A percentile compares a stretch with the other conserved stretches of the same genome.
Evolutionary conservation across 2,888 invertebrate genomes (phyloP).

Genomic region (Dione juno): DNA sequence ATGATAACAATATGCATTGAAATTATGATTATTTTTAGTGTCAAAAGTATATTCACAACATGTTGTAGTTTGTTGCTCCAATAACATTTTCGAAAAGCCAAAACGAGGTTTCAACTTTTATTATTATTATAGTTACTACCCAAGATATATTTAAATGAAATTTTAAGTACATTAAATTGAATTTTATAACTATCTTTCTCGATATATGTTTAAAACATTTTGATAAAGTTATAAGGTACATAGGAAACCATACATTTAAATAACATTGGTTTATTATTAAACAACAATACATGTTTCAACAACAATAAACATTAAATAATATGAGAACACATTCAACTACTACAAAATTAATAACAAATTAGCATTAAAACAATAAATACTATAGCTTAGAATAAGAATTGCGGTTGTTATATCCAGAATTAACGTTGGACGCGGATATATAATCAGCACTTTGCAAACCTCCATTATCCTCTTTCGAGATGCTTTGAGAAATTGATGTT

Average conservation of each 20-base stretch:
- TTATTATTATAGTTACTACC: neutral
- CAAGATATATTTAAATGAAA: neutral
- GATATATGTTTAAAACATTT: neutral
- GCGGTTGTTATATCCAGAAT: conserved; percentile 64
- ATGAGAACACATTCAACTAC: conserved; percentile 25
- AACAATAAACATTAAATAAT: conserved; percentile 31
- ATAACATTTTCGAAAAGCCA: neutral
- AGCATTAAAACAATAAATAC: neutral
- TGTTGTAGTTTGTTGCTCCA: neutral
- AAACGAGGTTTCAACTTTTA: neutral
- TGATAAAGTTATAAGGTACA: neutral
- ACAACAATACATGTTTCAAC: conserved; percentile 27
- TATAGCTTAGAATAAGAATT: conserved; percentile 49
- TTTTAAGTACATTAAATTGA: too few relatives aligned
- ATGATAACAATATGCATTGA: neutral
- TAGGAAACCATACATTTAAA: neutral
- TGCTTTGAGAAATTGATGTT: conserved; percentile 56
- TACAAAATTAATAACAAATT: conserved; percentile 2
- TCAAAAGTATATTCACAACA: neutral
- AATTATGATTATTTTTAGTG: neutral
- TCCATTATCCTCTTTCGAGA: conserved; percentile 72
- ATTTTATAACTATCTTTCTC: too few relatives aligned
- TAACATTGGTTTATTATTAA: conserved; percentile 36
- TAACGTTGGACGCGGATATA: conserved; percentile 61
- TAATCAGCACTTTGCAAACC: conserved; percentile 65